Base-by-base conservation (phyloP, 92 coral and sea anemone species). In the Scolanthus callimorphus region DNA sequence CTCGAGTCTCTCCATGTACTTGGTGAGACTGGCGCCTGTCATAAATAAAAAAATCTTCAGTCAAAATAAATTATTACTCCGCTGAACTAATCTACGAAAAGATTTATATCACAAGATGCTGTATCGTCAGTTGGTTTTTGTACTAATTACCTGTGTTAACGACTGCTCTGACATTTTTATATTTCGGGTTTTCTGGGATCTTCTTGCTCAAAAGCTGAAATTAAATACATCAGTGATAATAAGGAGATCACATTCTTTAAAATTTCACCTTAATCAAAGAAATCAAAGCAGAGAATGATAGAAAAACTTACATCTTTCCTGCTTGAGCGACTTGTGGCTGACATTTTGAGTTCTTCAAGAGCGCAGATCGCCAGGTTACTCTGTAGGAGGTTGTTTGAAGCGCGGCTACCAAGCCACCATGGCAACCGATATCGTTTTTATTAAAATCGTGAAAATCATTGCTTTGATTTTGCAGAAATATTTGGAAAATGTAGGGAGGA, bases 121-220 rank as follows among this genome's bases (percentile, higher is more conserved):
- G 6, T 34, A 15, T 15, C 41, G 41, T 15, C 15, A 6, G 41
- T 15, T 34, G 6, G 41, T 15, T 6, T 15, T 34, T 6, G 8
- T 6, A 34, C 8, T 52, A 47, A 80, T 27, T 39, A 89, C 99
- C 99, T 60, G 99, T 94, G 61, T 94, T 96, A 45, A 94, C 99
- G 67, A 89, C 83, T 48, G 96, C 79, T 61, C 63, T 61, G 49
- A 94, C 85, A 74, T 94, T 85, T 71, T 94, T 83, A 65, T 89
- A 94, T 63, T 81, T 88, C 23, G 99, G 99, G 58, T 94, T 94
- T 75, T 94, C 90, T 27, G 92, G 96, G 56, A 94, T 74, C 62
- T 66, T 89, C 83, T 94, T 94, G 59, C 78, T 85, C 68, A 94
- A 74, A 53, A 94, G 78, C 99, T 94, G 58, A 31, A 58, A 19